A percentile compares a stretch with the other conserved stretches of the same genome.
Evolutionary conservation across 2,113 vertebrate species (phyloP).

Genomic region (Crocuta crocuta): DNA sequence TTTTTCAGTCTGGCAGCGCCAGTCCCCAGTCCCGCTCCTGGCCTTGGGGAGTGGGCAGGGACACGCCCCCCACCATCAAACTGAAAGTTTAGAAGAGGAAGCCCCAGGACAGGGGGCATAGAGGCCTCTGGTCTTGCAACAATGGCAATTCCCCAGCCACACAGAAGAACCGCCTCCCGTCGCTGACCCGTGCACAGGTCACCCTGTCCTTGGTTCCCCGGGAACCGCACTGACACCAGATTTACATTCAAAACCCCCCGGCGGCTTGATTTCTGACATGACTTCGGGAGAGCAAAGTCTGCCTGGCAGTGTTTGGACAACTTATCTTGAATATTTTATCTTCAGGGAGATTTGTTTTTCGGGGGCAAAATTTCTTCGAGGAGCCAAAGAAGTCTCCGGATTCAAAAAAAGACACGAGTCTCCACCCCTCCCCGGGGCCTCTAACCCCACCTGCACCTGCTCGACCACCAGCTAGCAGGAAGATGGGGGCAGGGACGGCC

Average conservation of each 20-base stretch:
- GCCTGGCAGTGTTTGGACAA: background rate
- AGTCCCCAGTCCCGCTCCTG: background rate
- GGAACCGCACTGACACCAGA: rapidly evolving
- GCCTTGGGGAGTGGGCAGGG: background rate
- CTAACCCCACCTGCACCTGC: background rate
- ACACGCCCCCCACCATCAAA: background rate
- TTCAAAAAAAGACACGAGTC: background rate
- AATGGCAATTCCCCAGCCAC: background rate
- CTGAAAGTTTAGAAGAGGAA: background rate
- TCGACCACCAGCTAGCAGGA: rapidly evolving
- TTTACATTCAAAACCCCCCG: background rate
- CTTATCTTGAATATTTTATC: constrained; percentile 19
- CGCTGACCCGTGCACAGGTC: rapidly evolving
- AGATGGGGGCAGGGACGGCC: rapidly evolving
- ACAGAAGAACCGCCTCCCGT: background rate
- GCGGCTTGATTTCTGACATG: background rate
- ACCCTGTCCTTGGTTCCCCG: background rate
- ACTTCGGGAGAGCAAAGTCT: background rate
- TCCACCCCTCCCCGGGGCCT: background rate
- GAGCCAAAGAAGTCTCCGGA: background rate
- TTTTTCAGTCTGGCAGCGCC: background rate
- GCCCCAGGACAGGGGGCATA: rapidly evolving
- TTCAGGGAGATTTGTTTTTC: background rate
- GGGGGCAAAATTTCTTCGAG: background rate
- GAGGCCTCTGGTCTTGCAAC: background rate